Conservation (phyloP, 2,888 invertebrate genomes). For the Caenorhabditis sp. region DNA sequence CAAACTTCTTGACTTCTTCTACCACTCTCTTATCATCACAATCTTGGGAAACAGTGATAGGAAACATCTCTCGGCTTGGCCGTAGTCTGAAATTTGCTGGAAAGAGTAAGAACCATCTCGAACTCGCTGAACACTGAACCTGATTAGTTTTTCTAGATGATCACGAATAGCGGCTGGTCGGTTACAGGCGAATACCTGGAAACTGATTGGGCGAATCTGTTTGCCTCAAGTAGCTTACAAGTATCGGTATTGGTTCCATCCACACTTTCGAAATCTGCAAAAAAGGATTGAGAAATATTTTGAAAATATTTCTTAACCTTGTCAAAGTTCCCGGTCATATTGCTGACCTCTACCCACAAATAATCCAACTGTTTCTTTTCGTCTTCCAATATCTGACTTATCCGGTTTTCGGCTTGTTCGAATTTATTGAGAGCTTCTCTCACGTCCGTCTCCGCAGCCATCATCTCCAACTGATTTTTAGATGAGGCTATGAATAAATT, state of each 20-base stretch:
- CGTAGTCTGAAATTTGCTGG: conserved; percentile 17
- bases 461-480: neutral
- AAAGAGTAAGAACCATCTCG: neutral
- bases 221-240: conserved; percentile 55
- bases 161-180: conserved; percentile 90
- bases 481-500: too few species aligned
- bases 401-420: neutral
- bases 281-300: neutral
- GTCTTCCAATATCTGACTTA: neutral
- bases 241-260: conserved; percentile 78
- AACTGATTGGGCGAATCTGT: neutral
- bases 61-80: conserved; percentile 88
- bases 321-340: neutral
- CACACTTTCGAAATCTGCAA: conserved; percentile 44
- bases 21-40: conserved; percentile 93
- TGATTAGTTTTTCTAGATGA: conserved; percentile 92
- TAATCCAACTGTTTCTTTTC: neutral
- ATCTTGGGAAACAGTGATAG: conserved; percentile 96
- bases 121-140: conserved; percentile 85
- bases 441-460: neutral
- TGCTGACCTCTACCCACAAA: neutral
- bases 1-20: conserved; percentile 90
- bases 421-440: neutral
- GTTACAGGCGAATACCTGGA: conserved; percentile 93
- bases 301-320: neutral